A percentile compares a stretch with the other conserved stretches of the same genome.
These are phyloP conservation scores for Zaprionus capensis DNA, from an alignment of 1,140 invertebrate species.

Conservation along the genomic window DNA sequence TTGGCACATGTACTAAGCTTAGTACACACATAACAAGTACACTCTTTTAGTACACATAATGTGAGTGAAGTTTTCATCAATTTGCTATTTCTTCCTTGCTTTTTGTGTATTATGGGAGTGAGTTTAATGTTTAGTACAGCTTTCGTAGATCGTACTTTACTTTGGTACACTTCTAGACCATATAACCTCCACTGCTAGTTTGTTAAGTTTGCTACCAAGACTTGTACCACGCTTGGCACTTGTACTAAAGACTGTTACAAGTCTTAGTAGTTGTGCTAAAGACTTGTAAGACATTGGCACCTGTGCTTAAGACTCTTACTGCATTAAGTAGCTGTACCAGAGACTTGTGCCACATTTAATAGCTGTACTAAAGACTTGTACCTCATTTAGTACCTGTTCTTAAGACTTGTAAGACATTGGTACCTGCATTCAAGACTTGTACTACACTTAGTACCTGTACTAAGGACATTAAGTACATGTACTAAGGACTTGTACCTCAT, in stretches of 20 bases:
- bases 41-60: background rate
- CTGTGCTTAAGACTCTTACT: too few species aligned
- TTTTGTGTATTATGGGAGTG: background rate
- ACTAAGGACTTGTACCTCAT: too few species aligned
- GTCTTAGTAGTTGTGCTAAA: too few species aligned
- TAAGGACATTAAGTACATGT: too few species aligned
- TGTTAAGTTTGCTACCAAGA: too few species aligned
- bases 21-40: background rate
- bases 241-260: too few species aligned
- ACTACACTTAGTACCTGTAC: background rate
- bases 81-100: too few species aligned
- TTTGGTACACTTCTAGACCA: background rate
- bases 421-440: background rate
- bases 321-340: too few species aligned
- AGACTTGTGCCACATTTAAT: background rate
- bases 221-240: background rate
- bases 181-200: background rate
- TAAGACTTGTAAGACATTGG: background rate
- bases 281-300: background rate
- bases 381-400: too few species aligned
- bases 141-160: background rate
- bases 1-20: conserved; percentile 28
- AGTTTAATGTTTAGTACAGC: background rate
- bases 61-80: background rate
- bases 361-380: background rate